A percentile compares a stretch with the other conserved stretches of the same genome.
Conservation (phyloP, 2,113 vertebrate species). For the Alligator sinensis region DNA sequence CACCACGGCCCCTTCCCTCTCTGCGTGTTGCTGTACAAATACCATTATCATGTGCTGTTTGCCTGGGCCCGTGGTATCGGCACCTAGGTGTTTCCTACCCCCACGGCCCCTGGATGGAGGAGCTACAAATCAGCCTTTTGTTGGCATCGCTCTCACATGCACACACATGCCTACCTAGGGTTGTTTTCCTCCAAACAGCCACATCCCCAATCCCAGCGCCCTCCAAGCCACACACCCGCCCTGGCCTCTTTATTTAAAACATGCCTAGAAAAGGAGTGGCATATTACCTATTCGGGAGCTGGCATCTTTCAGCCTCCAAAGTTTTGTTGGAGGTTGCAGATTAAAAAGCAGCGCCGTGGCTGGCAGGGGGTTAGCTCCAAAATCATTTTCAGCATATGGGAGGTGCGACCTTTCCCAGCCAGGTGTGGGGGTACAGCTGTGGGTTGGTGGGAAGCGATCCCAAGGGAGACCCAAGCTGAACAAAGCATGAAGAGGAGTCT, state of each 20-base stretch:
- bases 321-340: not conserved
- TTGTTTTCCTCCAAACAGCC: not conserved
- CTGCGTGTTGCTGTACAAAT: not conserved
- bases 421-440: not conserved
- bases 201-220: too few species aligned
- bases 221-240: too few species aligned
- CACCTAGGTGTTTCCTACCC: not conserved
- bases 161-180: too few species aligned
- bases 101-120: not conserved
- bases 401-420: slow-evolving; percentile 12
- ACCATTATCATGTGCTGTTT: not conserved
- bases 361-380: slow-evolving; percentile 9
- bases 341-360: not conserved
- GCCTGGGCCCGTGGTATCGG: not conserved
- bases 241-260: not conserved
- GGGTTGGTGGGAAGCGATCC: not conserved
- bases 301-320: not conserved
- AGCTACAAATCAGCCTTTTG: not conserved
- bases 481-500: not conserved
- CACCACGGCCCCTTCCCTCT: not conserved
- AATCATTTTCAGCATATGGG: not conserved
- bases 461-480: not conserved
- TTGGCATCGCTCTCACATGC: not conserved
- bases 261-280: not conserved
- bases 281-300: slow-evolving; percentile 22